These are phyloP conservation scores for Gryon sp. DNA, from an alignment of 1,140 invertebrate species.

Conservation along the genomic window DNA sequence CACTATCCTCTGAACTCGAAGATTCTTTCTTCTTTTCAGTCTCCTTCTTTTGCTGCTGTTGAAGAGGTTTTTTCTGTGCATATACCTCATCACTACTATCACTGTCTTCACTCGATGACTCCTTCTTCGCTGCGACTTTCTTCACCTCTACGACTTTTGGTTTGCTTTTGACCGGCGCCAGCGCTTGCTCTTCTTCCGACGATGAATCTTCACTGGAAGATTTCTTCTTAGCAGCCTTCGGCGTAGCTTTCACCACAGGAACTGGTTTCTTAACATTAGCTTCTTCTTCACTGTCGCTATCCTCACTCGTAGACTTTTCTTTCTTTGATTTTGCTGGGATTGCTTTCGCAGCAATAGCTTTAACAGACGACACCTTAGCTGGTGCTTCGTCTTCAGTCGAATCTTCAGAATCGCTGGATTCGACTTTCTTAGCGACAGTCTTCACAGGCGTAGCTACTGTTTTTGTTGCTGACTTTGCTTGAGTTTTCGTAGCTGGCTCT, in stretches of 20 bases:
- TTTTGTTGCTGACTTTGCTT: constrained; percentile 14
- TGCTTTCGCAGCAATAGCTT: constrained; percentile 21
- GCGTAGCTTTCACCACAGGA: background rate
- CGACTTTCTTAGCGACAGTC: constrained; percentile 30
- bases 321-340: constrained; percentile 21
- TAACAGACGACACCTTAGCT: constrained; percentile 15
- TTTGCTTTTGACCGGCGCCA: background rate
- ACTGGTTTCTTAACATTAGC: constrained; percentile 41
- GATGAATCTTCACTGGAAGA: constrained; percentile 67
- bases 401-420: constrained; percentile 60
- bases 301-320: constrained; percentile 37
- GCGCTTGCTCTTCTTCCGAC: constrained; percentile 65
- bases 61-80: constrained; percentile 28
- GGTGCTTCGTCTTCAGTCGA: constrained; percentile 55
- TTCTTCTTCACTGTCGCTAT: constrained; percentile 44
- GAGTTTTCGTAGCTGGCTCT: constrained; percentile 41
- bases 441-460: constrained; percentile 35
- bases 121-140: constrained; percentile 50
- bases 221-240: constrained; percentile 15
- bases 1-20: constrained; percentile 21
- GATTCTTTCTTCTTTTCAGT: constrained; percentile 19
- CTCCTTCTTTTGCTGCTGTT: constrained; percentile 11
- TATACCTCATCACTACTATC: constrained; percentile 60
- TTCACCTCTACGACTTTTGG: constrained; percentile 23
- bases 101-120: constrained; percentile 54